These are phyloP conservation scores for Aurelia aurita DNA, from an alignment of 30 jellyfish, hydroid and myxozoan genomes.

Conservation along the genomic window DNA sequence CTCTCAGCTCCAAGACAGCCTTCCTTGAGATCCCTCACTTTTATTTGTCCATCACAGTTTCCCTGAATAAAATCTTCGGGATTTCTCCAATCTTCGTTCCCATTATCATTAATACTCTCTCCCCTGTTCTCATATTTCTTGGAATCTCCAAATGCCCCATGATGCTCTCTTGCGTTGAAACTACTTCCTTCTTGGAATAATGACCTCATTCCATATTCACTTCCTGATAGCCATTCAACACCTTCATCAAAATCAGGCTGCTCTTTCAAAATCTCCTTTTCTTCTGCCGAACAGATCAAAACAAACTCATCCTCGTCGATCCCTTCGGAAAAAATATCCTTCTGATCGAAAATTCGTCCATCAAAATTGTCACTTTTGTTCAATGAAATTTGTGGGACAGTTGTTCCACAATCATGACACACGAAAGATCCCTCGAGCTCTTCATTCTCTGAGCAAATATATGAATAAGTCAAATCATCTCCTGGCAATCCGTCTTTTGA, in stretches of 20 bases:
- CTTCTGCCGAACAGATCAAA: slow-evolving; percentile 31
- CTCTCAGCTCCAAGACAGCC: neutral
- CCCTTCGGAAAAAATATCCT: neutral
- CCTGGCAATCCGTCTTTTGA: slow-evolving; percentile 26
- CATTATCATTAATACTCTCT: neutral
- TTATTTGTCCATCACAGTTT: neutral
- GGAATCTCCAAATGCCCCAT: no score
- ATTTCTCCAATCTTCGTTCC: neutral
- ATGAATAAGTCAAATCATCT: slow-evolving; percentile 31
- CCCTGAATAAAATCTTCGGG: neutral
- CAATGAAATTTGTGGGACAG: slow-evolving; percentile 25
- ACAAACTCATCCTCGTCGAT: slow-evolving; percentile 58
- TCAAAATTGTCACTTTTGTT: slow-evolving; percentile 9
- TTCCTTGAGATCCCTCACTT: neutral
- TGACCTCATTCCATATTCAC: slow-evolving; percentile 1
- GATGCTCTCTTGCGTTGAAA: no score
- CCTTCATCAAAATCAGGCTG: neutral
- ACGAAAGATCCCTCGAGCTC: slow-evolving; percentile 71
- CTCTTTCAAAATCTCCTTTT: neutral
- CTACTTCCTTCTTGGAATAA: neutral
- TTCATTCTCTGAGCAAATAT: slow-evolving; percentile 62
- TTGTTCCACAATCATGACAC: slow-evolving; percentile 69
- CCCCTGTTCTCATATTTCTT: no score
- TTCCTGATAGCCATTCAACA: neutral
- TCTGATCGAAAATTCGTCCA: neutral